A percentile compares a stretch with the other conserved stretches of the same genome.
These are phyloP conservation scores for Fragum sueziense DNA, from an alignment of 2,888 invertebrate species.

Conservation along the genomic window DNA sequence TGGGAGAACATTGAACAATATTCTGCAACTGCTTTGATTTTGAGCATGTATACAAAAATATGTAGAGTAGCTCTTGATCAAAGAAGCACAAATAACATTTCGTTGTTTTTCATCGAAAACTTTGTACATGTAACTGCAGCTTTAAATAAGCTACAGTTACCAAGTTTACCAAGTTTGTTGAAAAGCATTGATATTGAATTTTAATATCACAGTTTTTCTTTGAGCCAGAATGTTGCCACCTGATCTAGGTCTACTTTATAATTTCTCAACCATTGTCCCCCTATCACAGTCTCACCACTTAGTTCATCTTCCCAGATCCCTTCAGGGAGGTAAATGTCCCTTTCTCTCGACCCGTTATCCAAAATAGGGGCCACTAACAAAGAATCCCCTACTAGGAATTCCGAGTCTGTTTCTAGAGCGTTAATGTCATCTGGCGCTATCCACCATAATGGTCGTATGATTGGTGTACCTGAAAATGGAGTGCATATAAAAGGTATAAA, in stretches of 20 bases:
- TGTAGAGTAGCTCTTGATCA: too few species aligned
- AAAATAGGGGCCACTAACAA: conserved; percentile 80
- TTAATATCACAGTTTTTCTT: background rate
- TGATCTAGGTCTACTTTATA: conserved; percentile 51
- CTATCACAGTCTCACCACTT: conserved; percentile 49
- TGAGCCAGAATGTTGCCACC: conserved; percentile 55
- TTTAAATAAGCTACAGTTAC: too few species aligned
- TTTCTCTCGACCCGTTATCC: conserved; percentile 63
- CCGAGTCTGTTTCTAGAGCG: conserved; percentile 90
- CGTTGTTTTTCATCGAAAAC: too few species aligned
- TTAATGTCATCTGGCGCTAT: conserved; percentile 92
- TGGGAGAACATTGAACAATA: too few species aligned
- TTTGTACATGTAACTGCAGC: too few species aligned
- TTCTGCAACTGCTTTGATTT: too few species aligned
- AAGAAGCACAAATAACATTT: too few species aligned
- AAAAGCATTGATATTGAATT: too few species aligned
- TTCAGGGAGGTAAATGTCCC: conserved; percentile 74
- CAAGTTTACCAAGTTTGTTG: too few species aligned
- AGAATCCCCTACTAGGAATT: conserved; percentile 75
- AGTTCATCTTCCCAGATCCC: conserved; percentile 69
- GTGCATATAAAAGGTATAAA: background rate
- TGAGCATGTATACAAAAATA: too few species aligned
- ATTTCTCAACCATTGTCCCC: conserved; percentile 67
- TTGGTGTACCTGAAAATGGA: conserved; percentile 85
- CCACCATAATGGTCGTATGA: conserved; percentile 94